phyloP scores from a whole-genome alignment of 2,888 invertebrate genomes.

The Tricholauxania praeusta region DNA sequence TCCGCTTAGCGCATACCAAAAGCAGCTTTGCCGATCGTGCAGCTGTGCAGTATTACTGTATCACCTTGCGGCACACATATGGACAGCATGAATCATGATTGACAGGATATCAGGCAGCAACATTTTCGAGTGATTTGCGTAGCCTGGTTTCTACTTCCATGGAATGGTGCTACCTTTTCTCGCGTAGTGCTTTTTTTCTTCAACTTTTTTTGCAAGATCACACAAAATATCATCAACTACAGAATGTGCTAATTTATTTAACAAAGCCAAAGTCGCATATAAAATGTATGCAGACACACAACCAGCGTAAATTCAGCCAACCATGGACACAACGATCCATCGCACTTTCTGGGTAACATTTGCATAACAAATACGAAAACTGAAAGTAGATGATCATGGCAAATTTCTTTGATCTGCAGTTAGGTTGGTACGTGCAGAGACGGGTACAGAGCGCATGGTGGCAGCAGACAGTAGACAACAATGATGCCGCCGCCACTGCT shows the following conservation, averaged over 20 bases:
- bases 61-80: slow-evolving; percentile 3
- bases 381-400: slow-evolving; percentile 24
- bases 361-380: slow-evolving; percentile 32
- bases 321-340: not conserved
- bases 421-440: not conserved
- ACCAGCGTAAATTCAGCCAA: not conserved
- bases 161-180: slow-evolving; percentile 1
- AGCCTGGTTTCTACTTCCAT: not conserved
- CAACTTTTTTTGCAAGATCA: not conserved
- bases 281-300: not conserved
- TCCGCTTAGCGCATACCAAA: slow-evolving; percentile 14
- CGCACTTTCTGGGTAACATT: not conserved
- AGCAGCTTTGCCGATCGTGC: not conserved
- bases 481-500: not conserved
- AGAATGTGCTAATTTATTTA: slow-evolving; percentile 25
- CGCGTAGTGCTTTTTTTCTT: not conserved
- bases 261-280: slow-evolving; percentile 7
- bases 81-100: slow-evolving; percentile 19
- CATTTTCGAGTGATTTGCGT: slow-evolving; percentile 4
- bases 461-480: slow-evolving; percentile 8
- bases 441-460: not conserved
- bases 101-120: slow-evolving; percentile 5
- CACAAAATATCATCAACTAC: too few species aligned
- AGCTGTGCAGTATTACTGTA: not conserved
- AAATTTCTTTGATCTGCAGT: slow-evolving; percentile 23